phyloP scores from a whole-genome alignment of 2,797 vertebrate genomes.

The Myotis planiceps region DNA sequence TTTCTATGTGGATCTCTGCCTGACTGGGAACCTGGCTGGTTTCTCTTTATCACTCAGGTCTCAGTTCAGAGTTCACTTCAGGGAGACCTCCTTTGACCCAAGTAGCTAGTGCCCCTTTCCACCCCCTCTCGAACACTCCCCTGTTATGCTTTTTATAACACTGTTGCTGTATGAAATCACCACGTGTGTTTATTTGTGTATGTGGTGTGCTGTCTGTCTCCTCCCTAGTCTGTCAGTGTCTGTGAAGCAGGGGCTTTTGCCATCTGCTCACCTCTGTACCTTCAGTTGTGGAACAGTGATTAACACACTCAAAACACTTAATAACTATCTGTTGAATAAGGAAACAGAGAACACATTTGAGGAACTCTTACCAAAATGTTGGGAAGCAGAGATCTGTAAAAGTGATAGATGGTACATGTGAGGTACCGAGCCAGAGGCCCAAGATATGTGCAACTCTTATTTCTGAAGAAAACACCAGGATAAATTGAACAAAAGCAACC shows the following conservation, averaged over 20 bases:
- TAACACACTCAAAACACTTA: background rate
- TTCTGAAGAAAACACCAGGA: background rate
- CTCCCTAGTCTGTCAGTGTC: fast-evolving
- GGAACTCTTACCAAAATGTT: background rate
- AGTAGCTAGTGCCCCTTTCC: background rate
- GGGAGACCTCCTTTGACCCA: background rate
- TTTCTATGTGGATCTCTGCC: background rate
- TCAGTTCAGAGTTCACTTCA: background rate
- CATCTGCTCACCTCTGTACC: background rate
- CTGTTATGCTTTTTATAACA: background rate
- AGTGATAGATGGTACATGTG: background rate
- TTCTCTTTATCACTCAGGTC: background rate
- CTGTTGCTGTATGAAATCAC: background rate
- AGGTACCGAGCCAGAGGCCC: background rate
- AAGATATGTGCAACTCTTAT: background rate
- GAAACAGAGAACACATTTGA: background rate
- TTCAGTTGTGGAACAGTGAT: background rate
- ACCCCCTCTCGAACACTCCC: background rate
- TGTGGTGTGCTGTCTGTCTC: background rate
- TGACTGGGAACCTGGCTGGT: background rate
- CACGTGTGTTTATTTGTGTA: background rate
- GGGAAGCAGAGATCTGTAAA: background rate
- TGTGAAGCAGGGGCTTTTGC: background rate
- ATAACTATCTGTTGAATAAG: background rate
- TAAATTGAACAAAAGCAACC: background rate